A percentile compares a stretch with the other conserved stretches of the same genome.
Conservation (phyloP, 2,797 vertebrate genomes). For the Chromobotia macracanthus region DNA sequence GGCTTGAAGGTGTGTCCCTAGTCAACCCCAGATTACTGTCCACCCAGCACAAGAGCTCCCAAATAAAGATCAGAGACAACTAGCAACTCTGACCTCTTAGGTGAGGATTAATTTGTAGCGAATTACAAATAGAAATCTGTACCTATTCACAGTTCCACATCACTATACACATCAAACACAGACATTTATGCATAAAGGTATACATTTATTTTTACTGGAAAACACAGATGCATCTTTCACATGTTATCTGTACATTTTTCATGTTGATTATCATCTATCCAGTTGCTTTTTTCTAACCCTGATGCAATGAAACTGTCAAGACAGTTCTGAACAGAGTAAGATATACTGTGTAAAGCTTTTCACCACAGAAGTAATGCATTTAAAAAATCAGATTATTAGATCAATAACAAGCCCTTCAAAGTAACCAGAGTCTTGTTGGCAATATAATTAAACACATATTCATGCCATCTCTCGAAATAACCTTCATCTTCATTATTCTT, state of each 20-base stretch:
- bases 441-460: not conserved
- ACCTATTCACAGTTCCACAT: not conserved
- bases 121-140: not conserved
- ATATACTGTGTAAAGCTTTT: slow-evolving; percentile 27
- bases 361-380: slow-evolving; percentile 20
- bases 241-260: slow-evolving; percentile 53
- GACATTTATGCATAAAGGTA: slow-evolving; percentile 48
- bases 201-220: slow-evolving; percentile 61
- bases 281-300: slow-evolving; percentile 1
- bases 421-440: slow-evolving; percentile 17
- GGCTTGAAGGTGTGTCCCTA: too few relatives aligned
- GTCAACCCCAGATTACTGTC: slow-evolving; percentile 1
- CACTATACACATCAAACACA: slow-evolving; percentile 11
- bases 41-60: not conserved
- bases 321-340: slow-evolving; percentile 17
- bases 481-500: slow-evolving; percentile 7
- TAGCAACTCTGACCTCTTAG: not conserved
- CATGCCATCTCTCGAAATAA: slow-evolving; percentile 24
- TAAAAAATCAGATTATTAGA: slow-evolving; percentile 34
- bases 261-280: slow-evolving; percentile 22
- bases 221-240: slow-evolving; percentile 50
- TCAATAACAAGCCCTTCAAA: slow-evolving; percentile 39
- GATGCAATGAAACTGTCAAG: slow-evolving; percentile 1
- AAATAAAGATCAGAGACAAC: not conserved
- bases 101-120: not conserved